phyloP scores from a whole-genome alignment of 1,140 invertebrate species.

The Anastrepha ludens region DNA sequence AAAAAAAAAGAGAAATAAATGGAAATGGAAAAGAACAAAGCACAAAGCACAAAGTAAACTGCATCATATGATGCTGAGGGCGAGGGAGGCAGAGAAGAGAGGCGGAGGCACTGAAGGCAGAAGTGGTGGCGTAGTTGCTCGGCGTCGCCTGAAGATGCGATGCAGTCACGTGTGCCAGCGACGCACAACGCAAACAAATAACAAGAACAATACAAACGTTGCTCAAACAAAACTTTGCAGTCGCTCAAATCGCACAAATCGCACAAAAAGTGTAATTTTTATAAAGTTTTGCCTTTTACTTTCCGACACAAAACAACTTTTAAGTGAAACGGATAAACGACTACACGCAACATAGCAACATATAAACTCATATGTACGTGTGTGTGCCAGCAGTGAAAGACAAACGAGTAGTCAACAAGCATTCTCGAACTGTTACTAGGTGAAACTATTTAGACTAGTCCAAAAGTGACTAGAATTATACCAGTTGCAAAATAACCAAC shows the following conservation, averaged over 20 bases:
- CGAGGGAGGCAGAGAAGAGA: not conserved
- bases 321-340: slow-evolving; percentile 33
- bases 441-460: too few relatives aligned
- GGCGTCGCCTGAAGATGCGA: not conserved
- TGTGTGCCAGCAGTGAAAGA: too few relatives aligned
- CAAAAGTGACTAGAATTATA: too few relatives aligned
- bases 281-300: slow-evolving; percentile 49
- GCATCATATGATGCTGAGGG: not conserved
- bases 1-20: slow-evolving; percentile 45
- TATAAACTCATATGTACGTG: not conserved
- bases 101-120: not conserved
- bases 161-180: slow-evolving; percentile 35
- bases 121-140: not conserved
- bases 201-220: not conserved
- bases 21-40: slow-evolving; percentile 41
- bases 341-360: not conserved
- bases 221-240: slow-evolving; percentile 35
- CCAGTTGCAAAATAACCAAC: too few relatives aligned
- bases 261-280: slow-evolving; percentile 33
- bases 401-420: too few relatives aligned
- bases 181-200: not conserved
- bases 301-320: not conserved
- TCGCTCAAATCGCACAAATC: slow-evolving; percentile 25
- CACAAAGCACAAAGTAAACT: slow-evolving; percentile 44
- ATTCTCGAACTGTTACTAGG: too few relatives aligned